Evolutionary conservation across 2,888 invertebrate species (phyloP).

Genomic region (Parnassius orleans): DNA sequence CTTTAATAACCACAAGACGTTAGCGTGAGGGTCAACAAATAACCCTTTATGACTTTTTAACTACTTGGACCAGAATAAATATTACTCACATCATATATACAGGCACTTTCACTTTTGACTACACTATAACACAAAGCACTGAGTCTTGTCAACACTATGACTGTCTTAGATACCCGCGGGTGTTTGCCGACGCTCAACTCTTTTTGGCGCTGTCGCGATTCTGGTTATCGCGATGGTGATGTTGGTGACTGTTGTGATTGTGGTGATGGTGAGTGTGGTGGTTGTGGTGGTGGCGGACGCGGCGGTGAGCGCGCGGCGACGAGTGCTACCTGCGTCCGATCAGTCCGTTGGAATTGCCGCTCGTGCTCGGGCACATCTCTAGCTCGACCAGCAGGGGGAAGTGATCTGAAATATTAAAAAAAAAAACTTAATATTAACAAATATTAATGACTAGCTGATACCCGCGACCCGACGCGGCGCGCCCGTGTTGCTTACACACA

Average conservation of each 20-base stretch:
- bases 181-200: conserved; percentile 26
- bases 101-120: conserved; percentile 20
- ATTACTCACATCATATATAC: background rate
- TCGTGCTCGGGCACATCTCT: conserved; percentile 91
- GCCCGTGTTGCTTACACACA: too few species aligned
- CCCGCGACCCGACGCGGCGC: too few species aligned
- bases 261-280: conserved; percentile 32
- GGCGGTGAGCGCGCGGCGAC: conserved; percentile 40
- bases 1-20: too few species aligned
- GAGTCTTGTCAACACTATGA: background rate
- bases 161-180: conserved; percentile 14
- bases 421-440: background rate
- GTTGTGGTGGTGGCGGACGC: conserved; percentile 39
- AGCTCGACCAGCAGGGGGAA: conserved; percentile 95
- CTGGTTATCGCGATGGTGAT: conserved; percentile 4
- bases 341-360: conserved; percentile 88
- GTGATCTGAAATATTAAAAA: conserved; percentile 83
- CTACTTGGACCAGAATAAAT: background rate
- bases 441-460: too few species aligned
- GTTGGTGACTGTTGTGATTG: conserved; percentile 29
- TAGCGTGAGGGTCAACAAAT: background rate
- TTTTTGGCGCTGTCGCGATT: conserved; percentile 4
- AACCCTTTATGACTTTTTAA: background rate
- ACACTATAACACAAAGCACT: conserved; percentile 11
- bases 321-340: conserved; percentile 91